Base-by-base conservation (phyloP, 1,140 invertebrate genomes). In the Leptonema lineaticorne region DNA sequence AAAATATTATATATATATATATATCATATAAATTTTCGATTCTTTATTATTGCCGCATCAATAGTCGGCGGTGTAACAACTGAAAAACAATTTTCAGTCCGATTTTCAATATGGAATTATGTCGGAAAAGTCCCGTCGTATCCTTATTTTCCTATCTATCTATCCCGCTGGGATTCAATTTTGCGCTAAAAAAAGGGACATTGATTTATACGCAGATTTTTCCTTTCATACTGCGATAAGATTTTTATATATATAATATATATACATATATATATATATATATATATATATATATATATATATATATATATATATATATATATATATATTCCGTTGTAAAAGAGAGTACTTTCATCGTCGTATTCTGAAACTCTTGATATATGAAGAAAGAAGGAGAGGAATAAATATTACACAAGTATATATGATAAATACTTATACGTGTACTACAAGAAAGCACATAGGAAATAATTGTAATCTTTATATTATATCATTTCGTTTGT, bases 131-230 rank as follows among this genome's bases (percentile, higher is more conserved):
- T 63, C 41, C 26, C 30, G 46, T 9, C 26, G 41, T 28, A 41
- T 63, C 41, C 33, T 22, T 48, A 28, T 50, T 48, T 50, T 28
- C 29, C 24, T 30, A 48, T 50, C 41, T 50, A 30, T 28, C 63
- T 48, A 24, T 41, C 48, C 57, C 59, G 59, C 64, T 45, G 69
- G 33, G 69, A 70, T 70, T 67, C 64, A 70, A 70, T 70, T 67
- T 67, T 37, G 48, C 59, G 48, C 50, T 58, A 50, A 70, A 66
- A 67, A 64, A 33, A 29, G 63, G 65, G 57, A 64, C 33, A 53
- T 67, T 70, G 69, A 70, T 70, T 67, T 67, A 70, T 70, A 66
- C 63, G n/a, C 26, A 41, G 68, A 63, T 69, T 64, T 69, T 64
- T 57, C n/a, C 60, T 56, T 70, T 70, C 57, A 58, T 63, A 65